Evolutionary conservation across 1,140 invertebrate species (phyloP).

Genomic region (Microplitis mediator): DNA sequence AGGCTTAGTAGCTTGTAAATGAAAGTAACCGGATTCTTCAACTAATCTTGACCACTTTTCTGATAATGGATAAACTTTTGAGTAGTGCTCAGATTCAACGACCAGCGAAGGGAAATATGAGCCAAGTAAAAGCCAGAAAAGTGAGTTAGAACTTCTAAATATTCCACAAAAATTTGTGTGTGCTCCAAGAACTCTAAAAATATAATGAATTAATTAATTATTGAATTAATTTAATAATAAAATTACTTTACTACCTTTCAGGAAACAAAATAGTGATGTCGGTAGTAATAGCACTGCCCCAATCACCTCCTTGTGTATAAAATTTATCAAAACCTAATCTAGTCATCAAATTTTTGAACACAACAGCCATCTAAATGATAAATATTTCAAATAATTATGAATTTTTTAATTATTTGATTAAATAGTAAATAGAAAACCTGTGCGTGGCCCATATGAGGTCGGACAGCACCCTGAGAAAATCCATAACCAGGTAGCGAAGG

Average conservation of each 20-base stretch:
- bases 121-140: conserved; percentile 64
- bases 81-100: conserved; percentile 62
- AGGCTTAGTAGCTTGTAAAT: conserved; percentile 88
- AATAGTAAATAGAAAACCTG: conserved; percentile 40
- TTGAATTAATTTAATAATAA: too few species aligned
- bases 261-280: conserved; percentile 71
- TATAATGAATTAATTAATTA: conserved; percentile 30
- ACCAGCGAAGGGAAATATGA: conserved; percentile 65
- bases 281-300: conserved; percentile 71
- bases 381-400: not conserved
- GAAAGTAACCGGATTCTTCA: conserved; percentile 79
- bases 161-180: conserved; percentile 72
- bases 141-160: conserved; percentile 48
- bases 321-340: conserved; percentile 78
- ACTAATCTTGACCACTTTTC: conserved; percentile 62
- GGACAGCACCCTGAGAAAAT: conserved; percentile 66
- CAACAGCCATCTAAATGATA: conserved; percentile 66
- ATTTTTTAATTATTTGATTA: not conserved
- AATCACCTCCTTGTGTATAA: conserved; percentile 86
- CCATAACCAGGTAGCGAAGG: conserved; percentile 83
- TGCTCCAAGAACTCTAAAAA: conserved; percentile 63
- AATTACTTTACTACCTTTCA: too few species aligned
- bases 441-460: conserved; percentile 44
- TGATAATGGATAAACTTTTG: conserved; percentile 69
- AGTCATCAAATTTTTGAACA: conserved; percentile 84